Base-by-base conservation (phyloP, 2,888 invertebrate species). In the Eilema caniola region DNA sequence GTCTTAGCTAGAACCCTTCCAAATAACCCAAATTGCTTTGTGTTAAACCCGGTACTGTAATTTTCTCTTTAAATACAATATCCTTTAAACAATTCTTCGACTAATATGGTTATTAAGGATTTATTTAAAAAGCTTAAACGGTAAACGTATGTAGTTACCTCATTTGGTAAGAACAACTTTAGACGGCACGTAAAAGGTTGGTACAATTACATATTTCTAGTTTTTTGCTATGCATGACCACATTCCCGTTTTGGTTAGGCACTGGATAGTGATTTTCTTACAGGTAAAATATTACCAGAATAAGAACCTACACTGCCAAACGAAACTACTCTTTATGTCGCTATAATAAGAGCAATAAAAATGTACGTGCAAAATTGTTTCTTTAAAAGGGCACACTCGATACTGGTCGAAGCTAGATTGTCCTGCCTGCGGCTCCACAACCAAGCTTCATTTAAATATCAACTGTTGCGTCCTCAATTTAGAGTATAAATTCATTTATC, bases 321-420 rank as follows among this genome's bases (percentile, higher is more conserved):
- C 62, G 11, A 84, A 83, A 83, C 67, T 79, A 68, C 71, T 77
- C 81, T 81, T 73, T 88, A 83, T 69, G 1, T 3, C 67, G 24
- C 72, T 66, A 53, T 3, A 4, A 73, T 84, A 84, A 75, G 78
- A 69, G 64, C 69, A 73, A 71, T 67, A 63, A 37, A 72, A 78
- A 74, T 67, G 81, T 76, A 76, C 25, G 60, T 76, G 70, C 76
- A 74, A 64, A 72, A 78, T 79, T 77, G 82, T 77, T 81, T 84
- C 87, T 85, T 85, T 85, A 89, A 87, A 89, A 86, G 88, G 88
- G 85, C 85, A 86, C 82, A 71, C 84, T 83, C 83, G 82, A 85
- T 87, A 86, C 85, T 86, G 85, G 87, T 88, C 85, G 83, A 83
- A 87, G 85, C 88, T 88, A 88, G 90, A 89, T 85, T 88, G 85